phyloP scores from a whole-genome alignment of 2,113 vertebrate genomes.

The Xyrauchen texanus region DNA sequence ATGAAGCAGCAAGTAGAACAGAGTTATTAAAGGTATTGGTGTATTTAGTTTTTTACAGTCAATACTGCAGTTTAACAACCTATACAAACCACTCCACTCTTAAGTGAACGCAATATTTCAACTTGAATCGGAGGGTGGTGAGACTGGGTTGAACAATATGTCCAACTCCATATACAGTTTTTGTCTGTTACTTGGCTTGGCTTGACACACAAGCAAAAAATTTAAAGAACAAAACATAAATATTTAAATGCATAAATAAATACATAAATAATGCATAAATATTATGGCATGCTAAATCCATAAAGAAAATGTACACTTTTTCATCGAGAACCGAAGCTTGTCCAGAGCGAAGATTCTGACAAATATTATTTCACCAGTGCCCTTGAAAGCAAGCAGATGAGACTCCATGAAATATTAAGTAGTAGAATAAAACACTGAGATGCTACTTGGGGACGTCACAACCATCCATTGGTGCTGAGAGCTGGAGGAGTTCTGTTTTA shows the following conservation, averaged over 20 bases:
- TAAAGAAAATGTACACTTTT: background rate
- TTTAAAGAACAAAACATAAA: background rate
- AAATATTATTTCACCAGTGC: background rate
- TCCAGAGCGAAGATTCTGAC: background rate
- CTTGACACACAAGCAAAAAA: conserved; percentile 37
- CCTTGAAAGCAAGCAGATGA: background rate
- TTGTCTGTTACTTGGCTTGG: conserved; percentile 1
- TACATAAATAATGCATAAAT: background rate
- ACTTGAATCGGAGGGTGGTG: background rate
- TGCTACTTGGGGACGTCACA: background rate
- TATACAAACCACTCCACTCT: conserved; percentile 24
- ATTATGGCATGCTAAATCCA: background rate
- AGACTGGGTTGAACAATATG: background rate
- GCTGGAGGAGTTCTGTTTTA: background rate
- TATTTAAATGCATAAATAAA: background rate
- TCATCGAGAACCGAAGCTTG: background rate
- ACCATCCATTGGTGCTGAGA: background rate
- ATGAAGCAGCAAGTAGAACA: no score
- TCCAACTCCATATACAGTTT: background rate
- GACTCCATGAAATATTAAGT: background rate
- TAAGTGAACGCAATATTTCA: background rate
- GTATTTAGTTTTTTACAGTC: background rate
- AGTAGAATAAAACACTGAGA: background rate
- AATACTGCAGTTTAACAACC: conserved; percentile 20
- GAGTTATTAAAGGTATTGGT: background rate